Evolutionary conservation across 2,113 vertebrate genomes (phyloP).

Genomic region (Tricholaema leucomelas): DNA sequence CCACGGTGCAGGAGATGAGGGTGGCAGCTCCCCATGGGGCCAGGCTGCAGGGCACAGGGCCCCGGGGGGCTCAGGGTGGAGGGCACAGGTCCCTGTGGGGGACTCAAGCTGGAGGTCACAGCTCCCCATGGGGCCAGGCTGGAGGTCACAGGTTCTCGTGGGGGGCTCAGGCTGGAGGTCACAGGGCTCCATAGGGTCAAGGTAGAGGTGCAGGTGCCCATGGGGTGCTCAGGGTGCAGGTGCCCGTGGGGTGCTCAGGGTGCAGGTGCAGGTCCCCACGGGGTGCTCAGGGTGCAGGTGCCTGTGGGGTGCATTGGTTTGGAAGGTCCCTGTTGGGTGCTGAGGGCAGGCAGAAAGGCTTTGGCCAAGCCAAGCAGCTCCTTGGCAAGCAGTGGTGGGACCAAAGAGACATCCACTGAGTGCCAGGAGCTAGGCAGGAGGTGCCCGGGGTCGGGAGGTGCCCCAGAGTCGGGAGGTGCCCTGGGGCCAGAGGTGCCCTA

Average conservation of each 20-base stretch:
- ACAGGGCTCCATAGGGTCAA: not conserved
- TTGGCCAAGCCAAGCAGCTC: not conserved
- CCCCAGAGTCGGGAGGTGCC: not conserved
- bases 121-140: not conserved
- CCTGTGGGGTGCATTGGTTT: too few relatives aligned
- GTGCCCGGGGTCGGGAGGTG: too few relatives aligned
- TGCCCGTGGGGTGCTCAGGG: not conserved
- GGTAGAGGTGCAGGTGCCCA: too few relatives aligned
- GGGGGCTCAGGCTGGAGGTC: not conserved
- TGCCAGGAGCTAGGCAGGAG: not conserved
- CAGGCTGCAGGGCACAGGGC: not conserved
- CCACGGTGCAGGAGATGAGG: too few relatives aligned
- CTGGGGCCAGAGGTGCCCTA: not conserved
- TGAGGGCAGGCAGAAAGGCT: not conserved
- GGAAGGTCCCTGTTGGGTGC: not conserved
- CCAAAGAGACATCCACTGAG: accelerated
- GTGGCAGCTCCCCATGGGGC: not conserved
- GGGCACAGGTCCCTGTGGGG: not conserved
- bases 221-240: not conserved
- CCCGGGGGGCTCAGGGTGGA: not conserved
- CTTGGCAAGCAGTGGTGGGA: not conserved
- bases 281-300: not conserved
- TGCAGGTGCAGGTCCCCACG: not conserved
- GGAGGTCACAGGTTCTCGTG: not conserved
- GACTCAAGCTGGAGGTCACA: not conserved